Conservation (phyloP, 1,140 invertebrate species). For the Zophobas atratus region DNA sequence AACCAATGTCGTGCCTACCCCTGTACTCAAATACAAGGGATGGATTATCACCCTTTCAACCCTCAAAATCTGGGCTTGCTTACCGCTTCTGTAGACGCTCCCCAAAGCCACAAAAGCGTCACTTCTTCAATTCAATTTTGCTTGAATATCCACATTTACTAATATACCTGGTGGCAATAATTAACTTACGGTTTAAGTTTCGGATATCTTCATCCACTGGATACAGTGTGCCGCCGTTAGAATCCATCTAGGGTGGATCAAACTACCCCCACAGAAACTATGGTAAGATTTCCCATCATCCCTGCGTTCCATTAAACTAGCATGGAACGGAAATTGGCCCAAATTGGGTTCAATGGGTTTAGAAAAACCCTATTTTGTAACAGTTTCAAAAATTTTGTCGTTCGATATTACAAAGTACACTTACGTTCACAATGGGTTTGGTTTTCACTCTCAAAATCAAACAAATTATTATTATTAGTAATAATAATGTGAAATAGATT, state of each 20-base stretch:
- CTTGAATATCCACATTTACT: neutral
- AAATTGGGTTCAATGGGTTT: conserved; percentile 62
- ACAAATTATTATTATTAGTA: too few relatives aligned
- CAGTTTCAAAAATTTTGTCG: neutral
- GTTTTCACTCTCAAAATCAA: too few relatives aligned
- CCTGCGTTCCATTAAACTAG: conserved; percentile 59
- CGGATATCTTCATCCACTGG: conserved; percentile 59
- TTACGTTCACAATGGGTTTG: too few relatives aligned
- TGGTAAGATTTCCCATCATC: conserved; percentile 56
- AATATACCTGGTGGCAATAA: too few relatives aligned
- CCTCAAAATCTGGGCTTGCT: conserved; percentile 58
- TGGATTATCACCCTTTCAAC: conserved; percentile 59
- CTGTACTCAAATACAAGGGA: conserved; percentile 59
- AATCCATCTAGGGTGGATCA: conserved; percentile 68
- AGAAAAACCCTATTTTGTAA: conserved; percentile 39
- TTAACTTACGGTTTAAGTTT: conserved; percentile 57
- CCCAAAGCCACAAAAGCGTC: conserved; percentile 61
- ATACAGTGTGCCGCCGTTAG: conserved; percentile 69
- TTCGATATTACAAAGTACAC: too few relatives aligned
- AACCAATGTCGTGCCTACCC: conserved; percentile 62
- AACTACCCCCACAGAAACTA: conserved; percentile 67
- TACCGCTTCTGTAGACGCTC: conserved; percentile 60
- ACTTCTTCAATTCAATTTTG: conserved; percentile 49
- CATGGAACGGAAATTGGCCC: conserved; percentile 65
- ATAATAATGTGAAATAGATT: too few relatives aligned